Evolutionary conservation across 2,113 vertebrate genomes (phyloP).

Genomic region (Python bivittatus): DNA sequence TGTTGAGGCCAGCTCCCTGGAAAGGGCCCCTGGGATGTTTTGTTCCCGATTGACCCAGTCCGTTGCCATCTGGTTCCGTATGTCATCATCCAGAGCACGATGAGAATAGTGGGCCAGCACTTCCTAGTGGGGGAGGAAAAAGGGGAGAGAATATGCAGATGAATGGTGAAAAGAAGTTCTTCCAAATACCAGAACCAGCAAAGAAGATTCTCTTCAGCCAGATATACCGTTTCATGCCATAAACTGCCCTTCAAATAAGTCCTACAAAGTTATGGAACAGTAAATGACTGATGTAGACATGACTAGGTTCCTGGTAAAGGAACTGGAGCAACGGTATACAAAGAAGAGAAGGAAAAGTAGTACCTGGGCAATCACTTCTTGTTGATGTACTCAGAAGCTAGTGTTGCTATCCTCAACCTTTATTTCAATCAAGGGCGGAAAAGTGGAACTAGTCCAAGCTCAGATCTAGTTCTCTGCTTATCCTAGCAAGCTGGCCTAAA

Average conservation of each 20-base stretch:
- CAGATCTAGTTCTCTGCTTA: too few species aligned
- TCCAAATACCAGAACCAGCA: not conserved
- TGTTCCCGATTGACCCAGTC: conserved; percentile 98
- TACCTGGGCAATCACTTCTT: not conserved
- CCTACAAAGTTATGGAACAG: too few species aligned
- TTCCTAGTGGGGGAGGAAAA: conserved; percentile 73
- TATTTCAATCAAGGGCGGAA: not conserved
- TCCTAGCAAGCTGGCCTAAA: not conserved
- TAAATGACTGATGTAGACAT: not conserved
- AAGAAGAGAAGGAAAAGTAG: not conserved
- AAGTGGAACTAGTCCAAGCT: not conserved
- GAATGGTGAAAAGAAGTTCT: not conserved
- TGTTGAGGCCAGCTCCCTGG: conserved; percentile 85
- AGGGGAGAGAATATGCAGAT: not conserved
- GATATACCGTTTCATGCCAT: not conserved
- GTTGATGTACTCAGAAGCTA: not conserved
- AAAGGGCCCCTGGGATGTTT: conserved; percentile 79
- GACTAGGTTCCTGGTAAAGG: not conserved
- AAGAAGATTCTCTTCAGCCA: not conserved
- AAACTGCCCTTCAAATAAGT: not conserved
- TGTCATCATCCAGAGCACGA: conserved; percentile 94
- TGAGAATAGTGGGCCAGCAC: conserved; percentile 98
- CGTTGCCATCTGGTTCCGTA: conserved; percentile 93
- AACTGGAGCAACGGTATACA: not conserved
- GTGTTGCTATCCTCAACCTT: not conserved